Percentiles rank a stretch among this genome's conserved stretches.
Evolutionary conservation across 2,797 vertebrate species (phyloP).

Genomic region (Enteromius viviparus): DNA sequence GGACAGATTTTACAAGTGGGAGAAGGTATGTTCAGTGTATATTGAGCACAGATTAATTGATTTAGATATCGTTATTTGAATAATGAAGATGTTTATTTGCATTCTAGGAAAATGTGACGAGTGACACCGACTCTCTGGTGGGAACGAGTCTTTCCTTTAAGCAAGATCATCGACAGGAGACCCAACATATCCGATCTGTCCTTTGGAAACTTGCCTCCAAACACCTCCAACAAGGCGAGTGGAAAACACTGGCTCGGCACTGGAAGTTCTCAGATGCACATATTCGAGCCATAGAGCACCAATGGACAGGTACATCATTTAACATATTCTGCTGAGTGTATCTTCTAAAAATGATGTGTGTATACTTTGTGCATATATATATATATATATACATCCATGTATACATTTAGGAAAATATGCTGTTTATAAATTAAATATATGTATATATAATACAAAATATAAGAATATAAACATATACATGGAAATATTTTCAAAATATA

Average conservation of each 20-base stretch:
- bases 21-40: constrained; percentile 76
- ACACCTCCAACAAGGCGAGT: constrained; percentile 82
- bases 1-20: constrained; percentile 87
- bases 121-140: constrained; percentile 69
- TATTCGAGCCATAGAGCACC: constrained; percentile 85
- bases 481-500: too few relatives aligned
- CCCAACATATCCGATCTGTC: constrained; percentile 85
- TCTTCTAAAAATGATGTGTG: neutral
- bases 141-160: constrained; percentile 74
- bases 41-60: neutral
- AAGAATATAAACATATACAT: too few relatives aligned
- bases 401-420: too few relatives aligned
- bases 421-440: too few relatives aligned
- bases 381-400: too few relatives aligned
- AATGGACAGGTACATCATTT: constrained; percentile 76
- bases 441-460: too few relatives aligned
- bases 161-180: constrained; percentile 85
- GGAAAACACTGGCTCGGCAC: constrained; percentile 86
- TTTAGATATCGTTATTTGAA: neutral
- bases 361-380: too few relatives aligned
- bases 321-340: neutral
- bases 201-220: constrained; percentile 87
- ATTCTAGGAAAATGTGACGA: constrained; percentile 49
- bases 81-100: neutral
- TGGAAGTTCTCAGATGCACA: constrained; percentile 90